These are phyloP conservation scores for Meandrusa payeni DNA, from an alignment of 2,888 invertebrate genomes.

Conservation along the genomic window DNA sequence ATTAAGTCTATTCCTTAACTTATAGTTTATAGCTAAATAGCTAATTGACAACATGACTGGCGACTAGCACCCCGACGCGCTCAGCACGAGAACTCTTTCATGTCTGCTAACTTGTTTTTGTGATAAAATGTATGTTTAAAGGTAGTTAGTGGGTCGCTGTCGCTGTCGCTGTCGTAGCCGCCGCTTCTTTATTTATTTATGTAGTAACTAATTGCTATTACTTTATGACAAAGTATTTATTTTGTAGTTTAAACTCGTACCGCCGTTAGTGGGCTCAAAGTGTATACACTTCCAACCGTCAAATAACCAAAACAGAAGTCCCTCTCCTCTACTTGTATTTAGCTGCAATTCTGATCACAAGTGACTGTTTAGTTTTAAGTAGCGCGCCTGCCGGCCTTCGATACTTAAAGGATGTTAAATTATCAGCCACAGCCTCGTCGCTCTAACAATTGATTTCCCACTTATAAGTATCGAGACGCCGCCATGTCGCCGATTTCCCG, in stretches of 20 bases:
- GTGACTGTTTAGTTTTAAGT: constrained; percentile 61
- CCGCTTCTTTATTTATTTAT: too few relatives aligned
- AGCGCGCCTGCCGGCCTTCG: constrained; percentile 44
- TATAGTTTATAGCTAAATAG: constrained; percentile 33
- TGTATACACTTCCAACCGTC: constrained; percentile 43
- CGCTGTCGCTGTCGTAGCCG: too few relatives aligned
- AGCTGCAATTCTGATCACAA: constrained; percentile 48
- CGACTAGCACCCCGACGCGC: constrained; percentile 37
- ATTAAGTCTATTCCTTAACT: constrained; percentile 41
- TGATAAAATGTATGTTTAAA: constrained; percentile 45
- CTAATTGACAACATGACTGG: constrained; percentile 47
- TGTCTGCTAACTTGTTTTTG: constrained; percentile 40
- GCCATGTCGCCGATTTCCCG: constrained; percentile 25
- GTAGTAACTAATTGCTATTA: constrained; percentile 31
- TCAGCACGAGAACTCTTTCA: constrained; percentile 57
- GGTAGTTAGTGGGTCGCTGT: too few relatives aligned
- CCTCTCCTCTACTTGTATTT: constrained; percentile 35
- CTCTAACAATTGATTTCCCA: constrained; percentile 42
- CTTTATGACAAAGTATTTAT: constrained; percentile 44
- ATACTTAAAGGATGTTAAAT: constrained; percentile 33
- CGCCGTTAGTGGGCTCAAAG: constrained; percentile 57
- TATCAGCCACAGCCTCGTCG: constrained; percentile 43
- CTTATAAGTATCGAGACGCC: constrained; percentile 39
- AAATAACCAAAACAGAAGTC: constrained; percentile 47
- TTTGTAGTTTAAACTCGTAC: constrained; percentile 44